Evolutionary conservation across 2,797 vertebrate genomes (phyloP), one percentile per base, ranked within the genome.

Genomic region (Lithobates sylvaticus): DNA sequence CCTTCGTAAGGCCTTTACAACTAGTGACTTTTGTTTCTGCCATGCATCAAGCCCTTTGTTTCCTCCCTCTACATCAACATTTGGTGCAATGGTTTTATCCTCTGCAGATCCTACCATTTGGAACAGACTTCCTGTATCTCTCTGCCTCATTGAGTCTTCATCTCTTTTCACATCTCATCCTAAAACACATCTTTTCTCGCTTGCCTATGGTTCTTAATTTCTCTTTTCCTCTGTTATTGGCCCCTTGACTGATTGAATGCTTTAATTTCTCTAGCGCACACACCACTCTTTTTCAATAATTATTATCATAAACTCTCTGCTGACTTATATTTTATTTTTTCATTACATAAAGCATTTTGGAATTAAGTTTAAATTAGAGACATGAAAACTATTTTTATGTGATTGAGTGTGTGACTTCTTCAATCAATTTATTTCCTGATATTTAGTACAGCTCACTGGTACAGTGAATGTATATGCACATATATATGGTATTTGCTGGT

Each of bases 81-180:
- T 71, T 80, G 84, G 81, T 86, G 69, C 88, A 90, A 90, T 88
- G 85, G 89, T 82, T 87, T 89, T 90, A 89, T 90, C 83, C 90
- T 90, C 89, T 89, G 61, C 90, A 91, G 88, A 83, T 83, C 84
- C 84, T 89, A 89, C 79, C 88, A 85, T 85, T 84, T 91, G 88
- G 91, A 90, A 90, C 87, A 88, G 88, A 90, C 85, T 89, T 86
- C 65, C 71, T 86, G 88, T 88, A 90, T 90, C 76, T 89, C 81
- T 90, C 80, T 89, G 83, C 83, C 76, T 90, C 88, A 89, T 88
- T 89, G 89, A 82, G 88, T 91, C 87, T 88, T 88, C 90, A 88
- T 61, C 47, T 88, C 84, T 88, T 90, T 88, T 89, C 88, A 89
- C 86, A 89, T 88, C 68, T 84, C 87, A 88, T 0, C 88, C 88